Base-by-base conservation (phyloP, 2,113 vertebrate species). In the Ictalurus punctatus region DNA sequence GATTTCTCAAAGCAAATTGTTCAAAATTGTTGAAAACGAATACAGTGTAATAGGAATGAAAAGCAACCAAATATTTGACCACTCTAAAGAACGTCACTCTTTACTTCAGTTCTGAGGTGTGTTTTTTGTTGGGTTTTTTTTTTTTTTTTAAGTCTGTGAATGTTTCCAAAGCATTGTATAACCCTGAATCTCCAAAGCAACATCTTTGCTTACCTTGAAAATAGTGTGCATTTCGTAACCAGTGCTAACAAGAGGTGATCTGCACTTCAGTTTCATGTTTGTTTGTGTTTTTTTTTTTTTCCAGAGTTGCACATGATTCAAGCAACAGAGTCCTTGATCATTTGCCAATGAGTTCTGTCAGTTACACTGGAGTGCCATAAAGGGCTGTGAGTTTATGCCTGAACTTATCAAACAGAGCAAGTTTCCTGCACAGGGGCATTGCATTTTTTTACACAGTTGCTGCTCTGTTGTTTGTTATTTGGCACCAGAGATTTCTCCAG, bases 401-500 rank as follows among this genome's bases (percentile, higher is more conserved):
- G 44, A 73, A 61, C 23, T 71, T 52, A 74, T 71, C n/a, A 59
- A 63, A 34, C 6, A 54, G 16, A 65, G 58, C 44, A 69, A 52
- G 37, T 37, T 82, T 63, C 69, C 56, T 83, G 30, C 84, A 67
- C 48, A 80, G 23, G 73, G 73, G 25, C 63, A 3, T 86, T 52
- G 30, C n/a, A 0, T 58, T 90, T 80, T 81, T 58, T 69, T 10
- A 78, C 54, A 23, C 9, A 25, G 63, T 48, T 59, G 34, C 48
- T 83, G 17, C 27, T 54, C 73, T 34, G 27, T 69, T 54, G 58
- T 37, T 90, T 88, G 76, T 92, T 88, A 90, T 91, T 89, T 89
- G 91, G 93, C 90, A 84, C 17, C 2, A 89, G 76, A 92, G 91
- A 93, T 93, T 93, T 94, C 93, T 90, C 87, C 88, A 83, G 87